phyloP scores from a whole-genome alignment of 2,797 vertebrate genomes.

The Loriculus beryllinus region DNA sequence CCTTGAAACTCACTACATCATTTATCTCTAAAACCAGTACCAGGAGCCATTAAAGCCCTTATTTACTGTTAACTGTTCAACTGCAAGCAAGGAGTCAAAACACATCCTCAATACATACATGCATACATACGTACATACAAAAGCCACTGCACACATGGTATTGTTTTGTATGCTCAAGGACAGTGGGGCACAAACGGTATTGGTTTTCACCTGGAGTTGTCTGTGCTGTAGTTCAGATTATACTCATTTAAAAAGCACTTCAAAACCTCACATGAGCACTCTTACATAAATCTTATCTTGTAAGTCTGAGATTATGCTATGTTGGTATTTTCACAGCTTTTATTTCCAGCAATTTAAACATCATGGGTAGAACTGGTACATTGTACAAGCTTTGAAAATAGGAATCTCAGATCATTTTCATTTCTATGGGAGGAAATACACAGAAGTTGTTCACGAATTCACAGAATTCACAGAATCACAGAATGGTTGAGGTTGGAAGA shows the following conservation, averaged over 20 bases:
- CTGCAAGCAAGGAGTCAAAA: background rate
- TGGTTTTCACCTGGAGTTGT: background rate
- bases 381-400: background rate
- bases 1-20: background rate
- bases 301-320: accelerated
- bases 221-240: background rate
- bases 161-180: background rate
- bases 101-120: background rate
- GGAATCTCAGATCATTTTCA: background rate
- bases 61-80: background rate
- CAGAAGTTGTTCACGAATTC: background rate
- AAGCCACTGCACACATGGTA: background rate
- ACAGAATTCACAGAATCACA: background rate
- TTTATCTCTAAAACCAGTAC: background rate
- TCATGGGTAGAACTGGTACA: background rate
- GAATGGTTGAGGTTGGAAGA: background rate
- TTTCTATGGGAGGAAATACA: background rate
- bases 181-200: no score
- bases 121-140: background rate
- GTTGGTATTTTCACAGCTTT: background rate
- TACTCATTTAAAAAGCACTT: background rate
- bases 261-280: background rate
- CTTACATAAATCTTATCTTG: background rate
- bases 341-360: background rate
- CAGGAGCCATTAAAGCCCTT: background rate